A percentile compares a stretch with the other conserved stretches of the same genome.
phyloP scores from a whole-genome alignment of 2,888 invertebrate genomes.

The Chymomyza fuscimana region DNA sequence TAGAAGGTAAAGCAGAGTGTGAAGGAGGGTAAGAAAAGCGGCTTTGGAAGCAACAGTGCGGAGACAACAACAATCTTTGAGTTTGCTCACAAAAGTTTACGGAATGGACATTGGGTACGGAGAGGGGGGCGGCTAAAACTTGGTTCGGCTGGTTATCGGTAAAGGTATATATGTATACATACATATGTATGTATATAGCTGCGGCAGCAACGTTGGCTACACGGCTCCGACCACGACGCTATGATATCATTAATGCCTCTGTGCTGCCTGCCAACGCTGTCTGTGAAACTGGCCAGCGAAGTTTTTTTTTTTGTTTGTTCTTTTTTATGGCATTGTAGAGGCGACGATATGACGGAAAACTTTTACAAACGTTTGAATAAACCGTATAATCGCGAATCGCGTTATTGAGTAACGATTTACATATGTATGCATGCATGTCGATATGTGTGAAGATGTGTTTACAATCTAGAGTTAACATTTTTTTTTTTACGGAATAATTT shows the following conservation, averaged over 20 bases:
- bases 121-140: constrained; percentile 23
- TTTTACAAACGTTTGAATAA: constrained; percentile 37
- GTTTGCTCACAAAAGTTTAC: constrained; percentile 56
- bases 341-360: constrained; percentile 41
- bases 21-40: neutral
- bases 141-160: neutral
- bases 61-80: constrained; percentile 50
- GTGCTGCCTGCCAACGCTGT: constrained; percentile 38
- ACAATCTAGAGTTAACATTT: no score
- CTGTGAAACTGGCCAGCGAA: constrained; percentile 50
- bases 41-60: constrained; percentile 10
- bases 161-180: neutral
- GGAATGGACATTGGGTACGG: constrained; percentile 26
- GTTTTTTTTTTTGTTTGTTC: constrained; percentile 14
- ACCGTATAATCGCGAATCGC: constrained; percentile 36
- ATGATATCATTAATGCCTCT: constrained; percentile 63
- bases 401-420: constrained; percentile 10
- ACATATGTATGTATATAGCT: neutral
- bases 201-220: neutral
- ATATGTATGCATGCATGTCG: neutral
- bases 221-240: constrained; percentile 18
- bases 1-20: neutral
- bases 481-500: no score
- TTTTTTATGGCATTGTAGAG: neutral
- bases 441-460: no score